Conservation (phyloP, 2,113 vertebrate genomes). For the Tretioscincus oriximinensis region DNA sequence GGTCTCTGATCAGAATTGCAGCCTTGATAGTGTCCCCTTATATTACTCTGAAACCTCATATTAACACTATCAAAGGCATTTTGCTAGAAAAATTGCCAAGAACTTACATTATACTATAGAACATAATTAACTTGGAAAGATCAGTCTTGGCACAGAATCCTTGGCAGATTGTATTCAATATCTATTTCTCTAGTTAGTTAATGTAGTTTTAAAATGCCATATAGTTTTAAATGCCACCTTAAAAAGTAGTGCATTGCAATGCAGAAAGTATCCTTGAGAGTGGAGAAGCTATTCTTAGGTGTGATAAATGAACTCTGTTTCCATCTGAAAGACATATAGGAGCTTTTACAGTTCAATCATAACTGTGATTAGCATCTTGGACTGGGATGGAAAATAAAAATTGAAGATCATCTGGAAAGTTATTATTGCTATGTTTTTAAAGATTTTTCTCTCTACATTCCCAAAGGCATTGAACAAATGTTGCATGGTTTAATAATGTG, state of each 20-base stretch:
- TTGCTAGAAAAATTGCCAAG: not conserved
- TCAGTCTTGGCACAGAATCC: not conserved
- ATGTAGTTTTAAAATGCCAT: not conserved
- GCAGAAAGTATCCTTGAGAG: not conserved
- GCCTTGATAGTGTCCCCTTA: too few relatives aligned
- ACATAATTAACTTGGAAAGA: not conserved
- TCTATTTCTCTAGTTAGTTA: not conserved
- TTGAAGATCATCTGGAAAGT: not conserved
- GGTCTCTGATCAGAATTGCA: too few relatives aligned
- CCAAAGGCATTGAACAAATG: too few relatives aligned
- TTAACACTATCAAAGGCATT: not conserved
- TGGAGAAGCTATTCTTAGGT: not conserved
- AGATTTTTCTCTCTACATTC: too few relatives aligned
- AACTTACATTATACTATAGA: too few relatives aligned
- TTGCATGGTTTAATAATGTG: too few relatives aligned
- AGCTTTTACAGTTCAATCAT: not conserved
- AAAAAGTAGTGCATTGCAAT: not conserved
- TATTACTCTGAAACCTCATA: too few relatives aligned
- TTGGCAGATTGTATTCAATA: not conserved
- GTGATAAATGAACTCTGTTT: not conserved
- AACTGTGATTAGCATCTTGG: not conserved
- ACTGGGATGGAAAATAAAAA: not conserved
- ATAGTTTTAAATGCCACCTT: not conserved
- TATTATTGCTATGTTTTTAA: too few relatives aligned
- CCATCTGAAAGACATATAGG: not conserved